Evolutionary conservation across 2,113 vertebrate genomes (phyloP), one percentile per base, ranked within the genome.

Genomic region (Mastomys coucha): DNA sequence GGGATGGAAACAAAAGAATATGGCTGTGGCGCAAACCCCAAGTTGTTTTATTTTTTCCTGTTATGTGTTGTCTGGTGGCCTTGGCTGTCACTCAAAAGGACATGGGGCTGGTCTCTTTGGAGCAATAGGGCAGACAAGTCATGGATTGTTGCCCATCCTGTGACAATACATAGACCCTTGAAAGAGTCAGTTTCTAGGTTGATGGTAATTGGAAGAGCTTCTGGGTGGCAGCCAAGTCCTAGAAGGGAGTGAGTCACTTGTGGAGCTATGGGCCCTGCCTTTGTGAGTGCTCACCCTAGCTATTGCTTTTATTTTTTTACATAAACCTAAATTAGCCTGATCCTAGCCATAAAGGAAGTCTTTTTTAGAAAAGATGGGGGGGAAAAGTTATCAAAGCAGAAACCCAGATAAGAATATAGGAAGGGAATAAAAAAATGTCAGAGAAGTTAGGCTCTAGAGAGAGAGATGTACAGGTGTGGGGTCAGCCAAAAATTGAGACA

Each of bases 151-250:
- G 26, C 33, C 20, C 28, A n/a, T 33, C 39, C n/a, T 6, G 28
- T 58, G 13, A 92, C 6, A 42, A 33, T 24, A 28, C 7, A 69
- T 2, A 67, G 36, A 69, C 80, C 51, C 39, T 51, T 90, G 75
- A 56, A 90, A 94, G 49, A n/a, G 93, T 58, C 60, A 17, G 87
- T 97, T 98, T 82, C 96, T 72, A 95, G 72, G 96, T 90, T 97
- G 96, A 96, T 98, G 97, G 96, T 96, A 96, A 90, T 20, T 97
- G 92, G 92, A 80, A 96, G 88, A 92, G 92, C 92, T 89, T 94
- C 84, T 49, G 51, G 69, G 36, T 87, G 24, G 80, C 58, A 45
- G 72, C 70, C 49, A 76, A 87, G 14, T 2, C 76, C 94, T 60
- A 93, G 45, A 69, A 89, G 36, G 65, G 84, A 75, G 69, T 24